Conservation (phyloP, 2,113 vertebrate species). For the Oophaga pumilio region DNA sequence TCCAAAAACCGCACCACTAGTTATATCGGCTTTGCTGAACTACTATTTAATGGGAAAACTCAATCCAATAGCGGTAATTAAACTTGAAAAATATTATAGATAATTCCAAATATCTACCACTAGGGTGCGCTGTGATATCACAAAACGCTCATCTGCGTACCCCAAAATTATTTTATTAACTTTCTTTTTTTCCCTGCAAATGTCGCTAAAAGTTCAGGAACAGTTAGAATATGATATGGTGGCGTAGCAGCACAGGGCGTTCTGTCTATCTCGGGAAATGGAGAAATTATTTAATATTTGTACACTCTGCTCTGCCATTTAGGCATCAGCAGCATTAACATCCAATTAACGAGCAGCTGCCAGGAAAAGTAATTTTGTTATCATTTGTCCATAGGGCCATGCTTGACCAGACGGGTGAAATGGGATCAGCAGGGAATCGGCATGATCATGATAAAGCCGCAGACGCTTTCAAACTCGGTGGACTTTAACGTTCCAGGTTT, state of each 20-base stretch:
- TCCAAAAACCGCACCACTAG: not conserved
- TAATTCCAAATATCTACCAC: not conserved
- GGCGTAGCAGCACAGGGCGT: not conserved
- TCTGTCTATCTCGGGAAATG: not conserved
- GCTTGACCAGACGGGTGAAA: not conserved
- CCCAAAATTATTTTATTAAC: not conserved
- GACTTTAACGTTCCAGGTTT: not conserved
- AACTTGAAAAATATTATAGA: no score
- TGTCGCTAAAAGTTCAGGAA: not conserved
- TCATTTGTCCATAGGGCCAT: not conserved
- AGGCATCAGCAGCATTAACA: not conserved
- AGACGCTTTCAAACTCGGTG: not conserved
- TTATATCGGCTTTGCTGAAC: not conserved
- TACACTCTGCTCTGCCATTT: not conserved
- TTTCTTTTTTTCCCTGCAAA: not conserved
- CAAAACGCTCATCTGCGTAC: not conserved
- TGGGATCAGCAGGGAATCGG: not conserved
- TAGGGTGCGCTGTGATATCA: conserved; percentile 28
- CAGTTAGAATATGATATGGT: not conserved
- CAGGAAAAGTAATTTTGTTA: not conserved
- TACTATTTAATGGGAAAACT: not conserved
- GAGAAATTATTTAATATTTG: not conserved
- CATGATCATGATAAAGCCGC: not conserved
- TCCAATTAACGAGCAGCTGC: not conserved
- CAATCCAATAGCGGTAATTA: not conserved